A percentile compares a stretch with the other conserved stretches of the same genome.
Evolutionary conservation across 2,888 invertebrate species (phyloP).

Genomic region (Drosophila greeni): DNA sequence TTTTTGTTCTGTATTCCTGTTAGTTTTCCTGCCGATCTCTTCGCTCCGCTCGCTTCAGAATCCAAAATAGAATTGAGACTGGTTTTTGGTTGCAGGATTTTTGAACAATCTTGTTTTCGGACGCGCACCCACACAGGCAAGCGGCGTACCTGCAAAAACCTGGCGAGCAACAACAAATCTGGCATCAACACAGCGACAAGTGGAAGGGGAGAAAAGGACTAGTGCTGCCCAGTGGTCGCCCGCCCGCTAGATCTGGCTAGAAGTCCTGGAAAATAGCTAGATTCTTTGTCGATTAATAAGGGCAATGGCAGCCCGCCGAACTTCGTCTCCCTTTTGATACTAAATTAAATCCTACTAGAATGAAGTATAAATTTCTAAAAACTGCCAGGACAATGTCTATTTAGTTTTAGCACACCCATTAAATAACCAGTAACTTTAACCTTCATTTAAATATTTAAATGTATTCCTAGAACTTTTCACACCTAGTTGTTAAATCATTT

Average conservation of each 20-base stretch:
- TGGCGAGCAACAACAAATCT: conserved; percentile 8
- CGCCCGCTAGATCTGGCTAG: conserved; percentile 11
- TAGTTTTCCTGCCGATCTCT: conserved; percentile 17
- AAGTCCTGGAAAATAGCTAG: not conserved
- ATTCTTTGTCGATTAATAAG: too few species aligned
- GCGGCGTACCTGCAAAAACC: conserved; percentile 34
- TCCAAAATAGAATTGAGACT: conserved; percentile 17
- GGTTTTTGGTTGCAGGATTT: conserved; percentile 37
- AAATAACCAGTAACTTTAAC: not conserved
- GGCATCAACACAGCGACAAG: conserved; percentile 14
- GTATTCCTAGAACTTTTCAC: conserved; percentile 1
- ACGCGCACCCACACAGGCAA: conserved; percentile 20
- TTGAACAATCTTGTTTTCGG: conserved; percentile 9
- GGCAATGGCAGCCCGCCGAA: not conserved
- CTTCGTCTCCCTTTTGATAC: not conserved
- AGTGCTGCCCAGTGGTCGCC: conserved; percentile 7
- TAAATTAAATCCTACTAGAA: not conserved
- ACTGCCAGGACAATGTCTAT: not conserved
- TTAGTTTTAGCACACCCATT: not conserved
- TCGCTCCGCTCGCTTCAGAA: conserved; percentile 7
- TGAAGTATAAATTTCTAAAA: not conserved
- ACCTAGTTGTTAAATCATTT: conserved; percentile 4
- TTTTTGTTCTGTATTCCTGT: conserved; percentile 1
- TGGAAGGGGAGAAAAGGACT: conserved; percentile 1
- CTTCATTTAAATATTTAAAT: not conserved